Evolutionary conservation across 1,140 invertebrate species (phyloP), one percentile per base, ranked within the genome.

Genomic region (Caenorhabditis tropicalis): DNA sequence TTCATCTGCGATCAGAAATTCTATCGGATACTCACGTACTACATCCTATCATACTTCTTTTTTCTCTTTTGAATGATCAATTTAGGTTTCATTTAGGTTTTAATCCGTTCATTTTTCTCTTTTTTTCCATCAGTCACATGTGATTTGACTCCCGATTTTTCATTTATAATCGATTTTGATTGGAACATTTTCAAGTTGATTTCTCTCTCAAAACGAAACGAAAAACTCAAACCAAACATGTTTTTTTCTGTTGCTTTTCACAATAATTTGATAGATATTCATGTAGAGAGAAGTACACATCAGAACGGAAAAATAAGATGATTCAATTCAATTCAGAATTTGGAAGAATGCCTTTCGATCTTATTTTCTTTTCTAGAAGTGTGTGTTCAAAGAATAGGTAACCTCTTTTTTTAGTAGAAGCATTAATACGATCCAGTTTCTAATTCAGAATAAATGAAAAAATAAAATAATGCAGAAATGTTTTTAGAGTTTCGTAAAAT

Each of bases 1-100:
- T 74, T 74, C 65, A 74, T 43, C 33, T 74, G 36, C 65, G 65
- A 74, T 46, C 65, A 43, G 65, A 74, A 74, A 74, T 74, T 74
- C 36, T 24, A 29, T 33, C 58, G 58, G 29, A 65, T 21, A 65
- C 58, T 43, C 65, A 74, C 65, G 65, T 74, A 65, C 29, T 65
- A 65, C 58, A 65, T 5, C 58, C 58, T 65, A 65, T n/a, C 58
- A 65, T 65, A 65, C 29, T 65, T 36, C 24, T 33, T 19, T 24
- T 65, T 10, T n/a, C n/a, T 33, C 10, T 39, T 39, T 43, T 43
- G 65, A 74, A 74, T 74, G 65, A 74, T 74, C 65, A 74, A 74
- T 74, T 74, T 74, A 43, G n/a, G n/a, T 10, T 31, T 74, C 43
- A 12, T 3, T 0, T 19, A 36, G 29, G 12, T n/a, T 58, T n/a